Evolutionary conservation across 2,888 invertebrate genomes (phyloP).

Genomic region (Pediacus dermestoides): DNA sequence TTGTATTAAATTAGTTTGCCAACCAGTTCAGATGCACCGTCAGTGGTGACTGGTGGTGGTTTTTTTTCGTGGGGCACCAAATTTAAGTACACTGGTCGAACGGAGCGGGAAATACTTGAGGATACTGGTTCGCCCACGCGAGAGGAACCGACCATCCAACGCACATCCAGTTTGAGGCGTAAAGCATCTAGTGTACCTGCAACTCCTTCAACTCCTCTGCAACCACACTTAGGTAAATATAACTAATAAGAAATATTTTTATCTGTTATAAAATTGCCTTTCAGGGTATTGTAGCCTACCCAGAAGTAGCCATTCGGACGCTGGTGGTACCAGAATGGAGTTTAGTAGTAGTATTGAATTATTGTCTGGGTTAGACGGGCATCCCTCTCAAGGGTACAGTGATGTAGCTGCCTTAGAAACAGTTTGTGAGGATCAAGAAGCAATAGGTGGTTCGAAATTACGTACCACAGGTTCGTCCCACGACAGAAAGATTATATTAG

Average conservation of each 20-base stretch:
- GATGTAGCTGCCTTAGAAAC: conserved; percentile 60
- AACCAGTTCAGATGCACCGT: conserved; percentile 77
- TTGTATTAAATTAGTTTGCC: conserved; percentile 61
- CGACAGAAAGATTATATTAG: conserved; percentile 33
- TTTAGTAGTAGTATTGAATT: conserved; percentile 45
- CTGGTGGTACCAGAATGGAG: conserved; percentile 48
- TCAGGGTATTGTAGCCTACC: conserved; percentile 82
- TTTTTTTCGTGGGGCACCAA: conserved; percentile 93
- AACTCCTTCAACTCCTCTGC: conserved; percentile 80
- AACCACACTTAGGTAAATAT: conserved; percentile 61
- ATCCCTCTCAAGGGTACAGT: conserved; percentile 41
- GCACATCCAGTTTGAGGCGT: conserved; percentile 59
- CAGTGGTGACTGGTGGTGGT: conserved; percentile 85
- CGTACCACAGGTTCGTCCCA: conserved; percentile 48
- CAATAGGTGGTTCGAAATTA: conserved; percentile 43
- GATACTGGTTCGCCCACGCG: conserved; percentile 67
- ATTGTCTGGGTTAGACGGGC: conserved; percentile 45
- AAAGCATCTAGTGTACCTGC: conserved; percentile 86
- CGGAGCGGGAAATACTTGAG: conserved; percentile 86
- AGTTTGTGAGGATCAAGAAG: conserved; percentile 66
- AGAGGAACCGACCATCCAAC: conserved; percentile 54
- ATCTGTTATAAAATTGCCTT: conserved; percentile 5
- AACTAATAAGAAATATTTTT: background rate
- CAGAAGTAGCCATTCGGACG: conserved; percentile 76
- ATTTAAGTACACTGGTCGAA: conserved; percentile 88